Base-by-base conservation (phyloP, 2,797 vertebrate species). In the Anabacerthia variegaticeps region DNA sequence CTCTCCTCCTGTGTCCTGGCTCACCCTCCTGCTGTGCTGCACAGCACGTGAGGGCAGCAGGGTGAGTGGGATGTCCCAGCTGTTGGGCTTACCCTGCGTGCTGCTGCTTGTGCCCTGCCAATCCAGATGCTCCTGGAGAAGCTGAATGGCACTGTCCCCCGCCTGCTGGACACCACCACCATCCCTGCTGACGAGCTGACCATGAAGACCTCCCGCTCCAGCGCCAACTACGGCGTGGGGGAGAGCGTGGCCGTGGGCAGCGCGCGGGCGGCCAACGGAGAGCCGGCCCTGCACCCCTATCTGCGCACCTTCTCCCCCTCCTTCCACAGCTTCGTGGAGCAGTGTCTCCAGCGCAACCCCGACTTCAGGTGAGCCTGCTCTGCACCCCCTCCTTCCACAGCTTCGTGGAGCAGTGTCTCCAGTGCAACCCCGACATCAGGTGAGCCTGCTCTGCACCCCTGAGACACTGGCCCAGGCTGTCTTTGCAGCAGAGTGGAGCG, bases 91-190 rank as follows among this genome's bases (percentile, higher is more conserved):
- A 3, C 19, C 9, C 1, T 22, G 16, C 27, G 22, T 30, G 62
- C 7, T 41, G 20, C 55, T 68, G 10, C 18, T 66, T 12, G 14
- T 51, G 65, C 17, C 63, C 26, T 62, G 78, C 56, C 52, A 23
- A 23, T 62, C 78, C 96, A 99, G 99, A 99, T 99, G 99, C 98
- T 99, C 66, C 97, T 99, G 92, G 99, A 99, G 93, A 99, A 99
- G 95, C 97, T 99, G 79, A 99, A 99, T 0, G 99, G 99, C 58
- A 99, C 99, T 0, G 99, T 99, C 49, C 99, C 99, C 11, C 99
- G 99, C 96, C 97, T 99, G 82, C 93, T 99, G 67, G 99, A 99
- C 97, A 99, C 99, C 82, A 99, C 99, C 96, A 99, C 99, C 1
- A 99, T 99, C 72, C 99, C 99, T 3, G 98, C 99, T 0, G 99